These are phyloP conservation scores for Apteryx owenii DNA, from an alignment of 2,113 vertebrate species.

Conservation along the genomic window DNA sequence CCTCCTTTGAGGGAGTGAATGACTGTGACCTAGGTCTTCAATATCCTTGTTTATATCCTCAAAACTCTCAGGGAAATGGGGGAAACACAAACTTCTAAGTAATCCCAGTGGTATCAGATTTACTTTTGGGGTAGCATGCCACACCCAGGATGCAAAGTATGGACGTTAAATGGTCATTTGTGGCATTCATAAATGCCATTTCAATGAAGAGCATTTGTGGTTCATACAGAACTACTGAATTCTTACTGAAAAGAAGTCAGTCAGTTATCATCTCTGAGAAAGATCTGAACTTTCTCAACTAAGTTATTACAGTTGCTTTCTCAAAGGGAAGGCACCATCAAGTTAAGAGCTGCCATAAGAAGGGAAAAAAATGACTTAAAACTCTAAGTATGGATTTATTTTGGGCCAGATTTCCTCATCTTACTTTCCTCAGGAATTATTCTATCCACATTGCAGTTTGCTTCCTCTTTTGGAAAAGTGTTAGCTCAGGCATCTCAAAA, in stretches of 20 bases:
- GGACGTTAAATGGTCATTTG: conserved; percentile 15
- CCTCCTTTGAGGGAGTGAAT: background rate
- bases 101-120: background rate
- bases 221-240: background rate
- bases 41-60: conserved; percentile 13
- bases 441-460: background rate
- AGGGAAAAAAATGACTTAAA: background rate
- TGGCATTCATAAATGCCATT: background rate
- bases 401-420: background rate
- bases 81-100: background rate
- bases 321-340: background rate
- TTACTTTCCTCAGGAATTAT: background rate
- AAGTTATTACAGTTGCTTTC: background rate
- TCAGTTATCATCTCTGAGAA: background rate
- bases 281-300: background rate
- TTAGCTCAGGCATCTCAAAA: background rate
- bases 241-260: background rate
- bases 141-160: background rate
- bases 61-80: background rate
- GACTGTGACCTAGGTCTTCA: background rate
- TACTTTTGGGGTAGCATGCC: background rate
- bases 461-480: background rate
- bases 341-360: background rate
- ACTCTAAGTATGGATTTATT: background rate
- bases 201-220: background rate